phyloP scores from a whole-genome alignment of 2,797 vertebrate species.

The Xenops minutus region DNA sequence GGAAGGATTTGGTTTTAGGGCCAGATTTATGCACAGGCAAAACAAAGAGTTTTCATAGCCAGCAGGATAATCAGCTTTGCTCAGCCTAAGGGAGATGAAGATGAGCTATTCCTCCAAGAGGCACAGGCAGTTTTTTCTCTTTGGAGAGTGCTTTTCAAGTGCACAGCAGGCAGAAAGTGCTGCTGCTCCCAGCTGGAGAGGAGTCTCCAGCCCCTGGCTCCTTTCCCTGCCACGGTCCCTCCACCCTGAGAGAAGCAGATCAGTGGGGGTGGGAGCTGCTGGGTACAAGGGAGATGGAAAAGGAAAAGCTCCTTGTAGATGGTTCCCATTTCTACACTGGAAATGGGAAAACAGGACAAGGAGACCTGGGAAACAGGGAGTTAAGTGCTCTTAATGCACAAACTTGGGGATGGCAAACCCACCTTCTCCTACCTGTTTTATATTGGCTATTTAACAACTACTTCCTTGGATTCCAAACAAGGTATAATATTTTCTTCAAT shows the following conservation, averaged over 20 bases:
- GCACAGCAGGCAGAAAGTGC: not conserved
- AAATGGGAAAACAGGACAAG: not conserved
- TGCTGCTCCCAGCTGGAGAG: not conserved
- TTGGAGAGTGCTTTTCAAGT: not conserved
- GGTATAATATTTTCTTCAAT: constrained; percentile 1
- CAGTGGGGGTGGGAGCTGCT: not conserved
- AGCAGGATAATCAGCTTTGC: not conserved
- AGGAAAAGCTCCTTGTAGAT: not conserved
- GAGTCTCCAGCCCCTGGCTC: not conserved
- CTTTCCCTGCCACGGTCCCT: not conserved
- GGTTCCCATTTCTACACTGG: not conserved
- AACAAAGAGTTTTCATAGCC: not conserved
- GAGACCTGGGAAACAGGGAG: not conserved
- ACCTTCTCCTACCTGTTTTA: not conserved
- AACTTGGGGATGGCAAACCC: not conserved
- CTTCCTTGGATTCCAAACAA: not conserved
- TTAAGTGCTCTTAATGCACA: not conserved
- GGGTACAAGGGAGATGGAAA: not conserved
- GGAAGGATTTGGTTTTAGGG: not conserved
- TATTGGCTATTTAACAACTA: not conserved
- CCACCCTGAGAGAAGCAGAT: not conserved
- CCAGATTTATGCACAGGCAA: not conserved
- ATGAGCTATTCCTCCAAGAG: not conserved
- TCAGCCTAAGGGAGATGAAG: not conserved
- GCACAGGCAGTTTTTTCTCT: not conserved